Percentiles rank a stretch among this genome's conserved stretches.
These are phyloP conservation scores for Psophia crepitans DNA, from an alignment of 2,113 vertebrate species.

Conservation along the genomic window DNA sequence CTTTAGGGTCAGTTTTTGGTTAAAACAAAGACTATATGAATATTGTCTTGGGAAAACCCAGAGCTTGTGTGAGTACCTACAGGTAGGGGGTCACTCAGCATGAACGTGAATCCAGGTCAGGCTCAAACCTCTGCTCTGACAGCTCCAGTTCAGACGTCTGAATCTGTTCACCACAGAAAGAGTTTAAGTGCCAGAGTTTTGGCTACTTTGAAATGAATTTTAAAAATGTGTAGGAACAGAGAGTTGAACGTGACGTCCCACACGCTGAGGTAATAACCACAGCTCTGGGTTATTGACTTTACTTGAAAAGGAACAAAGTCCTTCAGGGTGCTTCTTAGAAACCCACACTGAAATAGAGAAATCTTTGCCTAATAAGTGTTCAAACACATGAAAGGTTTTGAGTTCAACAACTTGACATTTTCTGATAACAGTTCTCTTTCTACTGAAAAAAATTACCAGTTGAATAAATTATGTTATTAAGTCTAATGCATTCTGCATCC, in stretches of 20 bases:
- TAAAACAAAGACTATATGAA: neutral
- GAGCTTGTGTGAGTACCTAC: fast-evolving
- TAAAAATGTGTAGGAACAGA: fast-evolving
- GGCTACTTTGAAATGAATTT: neutral
- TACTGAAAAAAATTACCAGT: neutral
- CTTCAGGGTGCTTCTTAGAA: neutral
- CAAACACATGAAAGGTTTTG: neutral
- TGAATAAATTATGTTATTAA: neutral
- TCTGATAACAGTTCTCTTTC: neutral
- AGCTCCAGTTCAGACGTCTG: neutral
- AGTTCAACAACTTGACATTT: neutral
- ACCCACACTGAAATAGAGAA: neutral
- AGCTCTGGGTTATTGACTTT: neutral
- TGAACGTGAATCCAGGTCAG: neutral
- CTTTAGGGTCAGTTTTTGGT: neutral
- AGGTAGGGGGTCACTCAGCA: neutral
- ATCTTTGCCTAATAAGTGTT: neutral
- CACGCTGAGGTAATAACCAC: fast-evolving
- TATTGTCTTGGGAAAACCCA: neutral
- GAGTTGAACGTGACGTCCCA: neutral
- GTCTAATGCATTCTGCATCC: neutral
- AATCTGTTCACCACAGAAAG: neutral
- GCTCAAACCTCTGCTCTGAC: neutral
- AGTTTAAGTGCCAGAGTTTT: neutral
- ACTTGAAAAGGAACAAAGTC: neutral